A percentile compares a stretch with the other conserved stretches of the same genome.
Evolutionary conservation across 2,888 invertebrate genomes (phyloP).

Genomic region (Eremobia ochroleuca): DNA sequence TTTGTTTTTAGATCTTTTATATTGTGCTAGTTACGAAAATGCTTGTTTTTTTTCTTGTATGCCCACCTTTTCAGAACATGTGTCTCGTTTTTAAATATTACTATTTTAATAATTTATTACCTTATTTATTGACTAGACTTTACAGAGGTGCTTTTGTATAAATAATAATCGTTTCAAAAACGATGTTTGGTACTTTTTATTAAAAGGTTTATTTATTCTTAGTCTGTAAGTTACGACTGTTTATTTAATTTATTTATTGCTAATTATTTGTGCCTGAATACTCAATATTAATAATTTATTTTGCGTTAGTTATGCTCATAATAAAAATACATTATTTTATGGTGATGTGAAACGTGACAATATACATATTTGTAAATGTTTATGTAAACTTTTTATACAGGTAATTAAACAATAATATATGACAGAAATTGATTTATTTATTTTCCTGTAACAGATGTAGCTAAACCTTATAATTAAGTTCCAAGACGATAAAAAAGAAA

Average conservation of each 20-base stretch:
- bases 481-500: no score
- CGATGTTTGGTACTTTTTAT: slow-evolving; percentile 81
- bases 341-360: slow-evolving; percentile 38
- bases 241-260: slow-evolving; percentile 49
- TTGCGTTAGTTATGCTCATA: slow-evolving; percentile 10
- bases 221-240: slow-evolving; percentile 61
- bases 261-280: slow-evolving; percentile 76
- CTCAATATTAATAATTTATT: slow-evolving; percentile 67
- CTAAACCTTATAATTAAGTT: no score
- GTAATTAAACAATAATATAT: slow-evolving; percentile 38
- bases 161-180: slow-evolving; percentile 69
- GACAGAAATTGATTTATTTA: neutral
- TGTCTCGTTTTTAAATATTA: slow-evolving; percentile 47
- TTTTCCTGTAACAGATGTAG: no score
- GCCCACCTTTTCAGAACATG: slow-evolving; percentile 56
- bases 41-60: slow-evolving; percentile 16
- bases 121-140: slow-evolving; percentile 34
- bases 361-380: slow-evolving; percentile 38
- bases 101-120: slow-evolving; percentile 22
- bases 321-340: slow-evolving; percentile 49
- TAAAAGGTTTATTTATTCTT: slow-evolving; percentile 79
- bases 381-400: slow-evolving; percentile 37
- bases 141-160: slow-evolving; percentile 36
- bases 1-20: slow-evolving; percentile 23
- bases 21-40: slow-evolving; percentile 34